Evolutionary conservation across 2,797 vertebrate species (phyloP).

Genomic region (Rhinogobio ventralis): DNA sequence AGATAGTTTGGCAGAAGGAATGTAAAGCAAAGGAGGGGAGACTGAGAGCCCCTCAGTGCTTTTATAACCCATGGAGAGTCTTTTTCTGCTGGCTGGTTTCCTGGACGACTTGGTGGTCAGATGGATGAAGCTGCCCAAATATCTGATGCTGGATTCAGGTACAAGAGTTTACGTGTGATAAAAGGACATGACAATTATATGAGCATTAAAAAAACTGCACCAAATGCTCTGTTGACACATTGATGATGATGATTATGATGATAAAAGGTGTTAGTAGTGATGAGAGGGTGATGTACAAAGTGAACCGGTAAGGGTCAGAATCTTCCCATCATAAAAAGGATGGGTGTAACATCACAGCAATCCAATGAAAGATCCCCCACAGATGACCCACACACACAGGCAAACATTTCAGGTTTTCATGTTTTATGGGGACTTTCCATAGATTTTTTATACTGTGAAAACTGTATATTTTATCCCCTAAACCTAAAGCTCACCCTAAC

Average conservation of each 20-base stretch:
- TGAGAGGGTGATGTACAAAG: neutral
- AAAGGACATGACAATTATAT: neutral
- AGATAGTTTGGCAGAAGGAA: constrained; percentile 2
- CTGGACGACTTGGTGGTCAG: constrained; percentile 26
- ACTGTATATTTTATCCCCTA: neutral
- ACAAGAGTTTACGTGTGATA: neutral
- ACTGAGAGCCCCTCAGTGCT: neutral
- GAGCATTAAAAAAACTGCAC: neutral
- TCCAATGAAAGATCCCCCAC: constrained; percentile 9
- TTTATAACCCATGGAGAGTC: constrained; percentile 41
- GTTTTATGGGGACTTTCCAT: neutral
- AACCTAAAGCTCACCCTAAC: neutral
- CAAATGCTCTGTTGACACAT: neutral
- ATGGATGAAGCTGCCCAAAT: constrained; percentile 38
- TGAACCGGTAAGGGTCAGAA: constrained; percentile 20
- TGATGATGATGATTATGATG: constrained; percentile 18
- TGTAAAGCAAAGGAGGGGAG: constrained; percentile 1
- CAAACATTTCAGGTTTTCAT: neutral
- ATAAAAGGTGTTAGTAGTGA: constrained; percentile 1
- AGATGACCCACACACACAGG: neutral
- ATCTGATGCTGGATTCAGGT: constrained; percentile 25
- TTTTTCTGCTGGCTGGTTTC: constrained; percentile 40
- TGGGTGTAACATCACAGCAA: constrained; percentile 9
- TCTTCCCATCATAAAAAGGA: constrained; percentile 18
- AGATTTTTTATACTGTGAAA: neutral